A percentile compares a stretch with the other conserved stretches of the same genome.
Conservation (phyloP, 2,888 invertebrate genomes). For the Eurytoma californica region DNA sequence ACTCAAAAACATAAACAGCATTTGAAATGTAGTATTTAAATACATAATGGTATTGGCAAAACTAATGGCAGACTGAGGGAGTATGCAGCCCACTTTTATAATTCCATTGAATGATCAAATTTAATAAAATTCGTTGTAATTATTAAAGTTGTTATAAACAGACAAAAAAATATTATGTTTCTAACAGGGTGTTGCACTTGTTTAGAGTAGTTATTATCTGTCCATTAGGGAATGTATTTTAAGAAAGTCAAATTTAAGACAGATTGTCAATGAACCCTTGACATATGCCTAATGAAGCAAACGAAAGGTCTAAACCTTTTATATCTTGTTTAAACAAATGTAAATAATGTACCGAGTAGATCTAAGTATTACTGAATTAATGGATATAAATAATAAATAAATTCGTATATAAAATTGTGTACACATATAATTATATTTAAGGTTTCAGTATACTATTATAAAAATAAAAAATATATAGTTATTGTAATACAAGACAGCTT, state of each 20-base stretch:
- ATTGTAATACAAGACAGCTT: constrained; percentile 63
- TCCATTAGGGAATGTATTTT: constrained; percentile 50
- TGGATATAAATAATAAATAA: constrained; percentile 57
- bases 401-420: constrained; percentile 58
- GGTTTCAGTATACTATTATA: constrained; percentile 67
- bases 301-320: constrained; percentile 70
- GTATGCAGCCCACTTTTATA: constrained; percentile 35
- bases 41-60: constrained; percentile 35
- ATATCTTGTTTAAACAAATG: constrained; percentile 70
- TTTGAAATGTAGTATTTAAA: constrained; percentile 40
- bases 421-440: constrained; percentile 61
- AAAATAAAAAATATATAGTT: constrained; percentile 65
- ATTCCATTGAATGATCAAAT: constrained; percentile 28
- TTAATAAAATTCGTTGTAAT: constrained; percentile 31
- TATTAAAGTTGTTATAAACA: constrained; percentile 44
- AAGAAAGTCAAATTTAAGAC: constrained; percentile 48
- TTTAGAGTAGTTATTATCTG: constrained; percentile 47
- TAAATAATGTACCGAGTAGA: constrained; percentile 70
- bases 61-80: constrained; percentile 49
- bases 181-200: constrained; percentile 49
- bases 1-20: constrained; percentile 36
- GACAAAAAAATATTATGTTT: constrained; percentile 35
- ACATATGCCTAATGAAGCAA: constrained; percentile 66
- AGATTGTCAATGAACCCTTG: constrained; percentile 57
- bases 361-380: constrained; percentile 62